A percentile compares a stretch with the other conserved stretches of the same genome.
Conservation (phyloP, 2,113 vertebrate genomes). For the Mixornis gularis region DNA sequence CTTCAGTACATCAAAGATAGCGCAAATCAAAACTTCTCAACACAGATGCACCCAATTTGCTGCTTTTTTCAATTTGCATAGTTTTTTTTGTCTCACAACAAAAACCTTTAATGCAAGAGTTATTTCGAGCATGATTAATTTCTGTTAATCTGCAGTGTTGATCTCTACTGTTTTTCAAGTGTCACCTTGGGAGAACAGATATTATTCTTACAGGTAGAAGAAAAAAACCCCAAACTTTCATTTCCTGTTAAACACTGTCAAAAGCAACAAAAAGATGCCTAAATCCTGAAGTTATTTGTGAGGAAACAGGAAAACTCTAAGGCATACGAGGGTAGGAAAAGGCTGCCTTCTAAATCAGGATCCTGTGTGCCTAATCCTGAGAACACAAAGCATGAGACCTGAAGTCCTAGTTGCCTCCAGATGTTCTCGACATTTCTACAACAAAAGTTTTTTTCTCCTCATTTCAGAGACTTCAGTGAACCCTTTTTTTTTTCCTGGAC, state of each 20-base stretch:
- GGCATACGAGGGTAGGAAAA: accelerated
- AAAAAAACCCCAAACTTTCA: background rate
- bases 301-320: background rate
- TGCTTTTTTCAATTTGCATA: background rate
- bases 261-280: background rate
- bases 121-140: background rate
- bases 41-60: background rate
- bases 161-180: background rate
- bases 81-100: background rate
- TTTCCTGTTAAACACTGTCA: background rate
- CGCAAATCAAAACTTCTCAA: background rate
- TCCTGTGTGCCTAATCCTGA: background rate
- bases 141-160: background rate
- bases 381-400: accelerated
- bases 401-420: too few species aligned
- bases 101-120: background rate
- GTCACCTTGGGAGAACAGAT: background rate
- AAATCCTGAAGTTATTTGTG: background rate
- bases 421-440: accelerated
- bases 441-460: background rate
- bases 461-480: background rate
- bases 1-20: background rate
- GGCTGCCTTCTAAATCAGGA: background rate
- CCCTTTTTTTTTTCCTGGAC: background rate
- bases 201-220: background rate